Percentiles rank a stretch among this genome's conserved stretches.
These are phyloP conservation scores for Rallus limicola DNA, from an alignment of 2,113 vertebrate genomes.

Conservation along the genomic window DNA sequence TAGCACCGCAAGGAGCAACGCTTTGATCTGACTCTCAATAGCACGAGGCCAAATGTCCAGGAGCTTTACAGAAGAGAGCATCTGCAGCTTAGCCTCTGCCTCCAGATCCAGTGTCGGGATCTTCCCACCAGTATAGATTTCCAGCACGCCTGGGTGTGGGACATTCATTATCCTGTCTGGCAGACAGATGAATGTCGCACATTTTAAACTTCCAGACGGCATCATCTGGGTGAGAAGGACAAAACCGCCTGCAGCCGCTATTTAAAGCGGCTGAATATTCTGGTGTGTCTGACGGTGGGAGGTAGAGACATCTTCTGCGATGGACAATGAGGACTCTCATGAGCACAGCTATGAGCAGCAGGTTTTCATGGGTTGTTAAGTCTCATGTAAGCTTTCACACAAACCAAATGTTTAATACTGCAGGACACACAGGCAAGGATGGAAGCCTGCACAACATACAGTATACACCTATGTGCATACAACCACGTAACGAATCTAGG, in stretches of 20 bases:
- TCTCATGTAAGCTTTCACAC: neutral
- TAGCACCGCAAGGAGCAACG: neutral
- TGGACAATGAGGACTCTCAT: neutral
- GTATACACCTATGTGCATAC: rapidly evolving
- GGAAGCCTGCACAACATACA: neutral
- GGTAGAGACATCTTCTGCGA: neutral
- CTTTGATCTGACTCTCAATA: neutral
- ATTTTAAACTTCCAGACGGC: constrained; percentile 35
- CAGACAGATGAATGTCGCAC: neutral
- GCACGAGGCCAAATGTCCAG: neutral
- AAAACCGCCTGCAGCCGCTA: neutral
- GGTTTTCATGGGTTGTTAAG: neutral
- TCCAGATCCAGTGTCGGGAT: neutral
- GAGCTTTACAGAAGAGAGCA: neutral
- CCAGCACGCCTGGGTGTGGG: neutral
- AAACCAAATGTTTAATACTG: neutral
- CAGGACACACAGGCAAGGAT: neutral
- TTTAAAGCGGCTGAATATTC: constrained; percentile 9
- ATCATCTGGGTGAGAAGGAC: neutral
- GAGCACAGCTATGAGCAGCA: neutral
- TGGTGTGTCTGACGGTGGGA: neutral
- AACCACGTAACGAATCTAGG: neutral
- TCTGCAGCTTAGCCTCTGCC: neutral
- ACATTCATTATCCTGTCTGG: neutral
- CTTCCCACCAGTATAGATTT: neutral